A percentile compares a stretch with the other conserved stretches of the same genome.
phyloP scores from a whole-genome alignment of 1,140 invertebrate genomes.

The Tenebrio molitor region DNA sequence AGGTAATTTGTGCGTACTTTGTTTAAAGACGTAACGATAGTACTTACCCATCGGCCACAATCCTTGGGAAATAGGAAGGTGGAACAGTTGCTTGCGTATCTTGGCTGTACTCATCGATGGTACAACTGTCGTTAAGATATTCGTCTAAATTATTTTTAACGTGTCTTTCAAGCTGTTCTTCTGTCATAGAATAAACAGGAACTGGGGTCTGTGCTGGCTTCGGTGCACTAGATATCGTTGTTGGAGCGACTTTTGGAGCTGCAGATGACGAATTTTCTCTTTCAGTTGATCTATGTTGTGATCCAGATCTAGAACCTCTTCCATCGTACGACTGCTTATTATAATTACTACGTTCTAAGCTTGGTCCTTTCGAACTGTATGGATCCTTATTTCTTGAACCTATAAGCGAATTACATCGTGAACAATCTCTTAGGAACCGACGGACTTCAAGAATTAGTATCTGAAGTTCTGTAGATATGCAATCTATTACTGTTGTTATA shows the following conservation, averaged over 20 bases:
- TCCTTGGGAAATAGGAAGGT: slow-evolving; percentile 46
- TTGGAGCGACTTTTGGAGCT: slow-evolving; percentile 2
- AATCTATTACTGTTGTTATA: neutral
- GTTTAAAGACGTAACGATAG: neutral
- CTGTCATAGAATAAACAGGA: slow-evolving; percentile 46
- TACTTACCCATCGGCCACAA: slow-evolving; percentile 59
- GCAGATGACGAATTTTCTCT: slow-evolving; percentile 9
- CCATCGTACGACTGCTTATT: slow-evolving; percentile 63
- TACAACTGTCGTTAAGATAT: slow-evolving; percentile 58
- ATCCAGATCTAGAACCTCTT: slow-evolving; percentile 71
- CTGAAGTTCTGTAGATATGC: slow-evolving; percentile 4
- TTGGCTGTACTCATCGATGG: slow-evolving; percentile 54
- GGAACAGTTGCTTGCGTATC: slow-evolving; percentile 58
- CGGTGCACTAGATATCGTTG: slow-evolving; percentile 15
- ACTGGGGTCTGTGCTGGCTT: slow-evolving; percentile 20
- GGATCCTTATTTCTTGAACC: slow-evolving; percentile 66
- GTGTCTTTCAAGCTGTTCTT: slow-evolving; percentile 61
- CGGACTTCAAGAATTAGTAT: no score
- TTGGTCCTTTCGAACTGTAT: slow-evolving; percentile 67
- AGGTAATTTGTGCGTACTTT: slow-evolving; percentile 15
- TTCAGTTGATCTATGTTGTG: slow-evolving; percentile 68
- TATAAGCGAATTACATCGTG: slow-evolving; percentile 8
- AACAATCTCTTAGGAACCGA: no score
- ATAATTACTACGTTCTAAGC: slow-evolving; percentile 67
- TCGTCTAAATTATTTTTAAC: slow-evolving; percentile 62